Base-by-base conservation (phyloP, 2,888 invertebrate species). In the Hemicrepidius hirtus region DNA sequence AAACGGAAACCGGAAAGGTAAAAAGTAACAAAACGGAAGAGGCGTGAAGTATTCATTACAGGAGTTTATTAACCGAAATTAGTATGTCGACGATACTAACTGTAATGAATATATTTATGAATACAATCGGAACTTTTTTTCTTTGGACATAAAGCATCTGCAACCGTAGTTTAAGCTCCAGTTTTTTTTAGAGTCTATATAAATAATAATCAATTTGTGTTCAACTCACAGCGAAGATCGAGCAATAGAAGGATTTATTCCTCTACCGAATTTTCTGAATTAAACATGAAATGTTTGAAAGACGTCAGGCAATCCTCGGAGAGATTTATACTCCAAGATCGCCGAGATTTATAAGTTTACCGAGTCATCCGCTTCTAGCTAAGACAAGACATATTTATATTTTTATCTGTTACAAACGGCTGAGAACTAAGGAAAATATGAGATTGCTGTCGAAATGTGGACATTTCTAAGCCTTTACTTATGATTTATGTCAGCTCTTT, bases 321-420 rank as follows among this genome's bases (percentile, higher is more conserved):
- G 79, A 81, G 82, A 84, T 84, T 84, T 84, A 82, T 83, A 79
- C 78, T 65, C 74, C 65, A 76, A 78, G 80, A 83, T 84, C 68
- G 72, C 40, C 57, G 59, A 73, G 83, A 84, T 84, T 84, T 83
- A 84, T 84, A 82, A 84, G 85, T 84, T 84, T 83, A 82, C 83
- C 80, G 82, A 83, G 82, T 82, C 82, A 77, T 80, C 79, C 81
- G 78, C 79, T 75, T 78, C 74, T 75, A 74, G 76, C 79, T 80
- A 81, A 83, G 82, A 82, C 83, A 82, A 82, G 82, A 79, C 82
- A 80, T 84, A 84, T 85, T 84, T 84, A 84, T 84, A 84, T 84
- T 83, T 84, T 84, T 84, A 83, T 84, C 82, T 83, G 78, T 82
- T 82, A 83, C 83, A 82, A 83, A 83, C 82, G 83, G 80, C 77